Conservation (phyloP, 2,113 vertebrate species). For the Aegithalos caudatus region DNA sequence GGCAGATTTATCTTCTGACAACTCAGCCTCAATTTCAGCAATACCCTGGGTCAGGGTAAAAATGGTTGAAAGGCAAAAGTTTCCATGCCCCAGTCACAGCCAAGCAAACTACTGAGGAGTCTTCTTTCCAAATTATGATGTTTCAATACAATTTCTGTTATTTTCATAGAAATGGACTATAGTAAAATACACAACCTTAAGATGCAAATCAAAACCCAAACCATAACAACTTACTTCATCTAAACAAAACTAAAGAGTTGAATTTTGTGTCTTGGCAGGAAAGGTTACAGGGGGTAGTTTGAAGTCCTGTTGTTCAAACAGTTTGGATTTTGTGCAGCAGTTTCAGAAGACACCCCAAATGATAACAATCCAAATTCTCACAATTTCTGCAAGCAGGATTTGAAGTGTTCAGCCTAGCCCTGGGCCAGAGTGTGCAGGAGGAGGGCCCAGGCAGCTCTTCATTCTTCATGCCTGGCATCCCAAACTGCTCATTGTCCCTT, state of each 20-base stretch:
- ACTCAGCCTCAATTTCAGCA: background rate
- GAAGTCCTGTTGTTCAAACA: background rate
- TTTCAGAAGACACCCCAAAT: background rate
- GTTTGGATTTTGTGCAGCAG: background rate
- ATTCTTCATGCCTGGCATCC: background rate
- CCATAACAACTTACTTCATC: background rate
- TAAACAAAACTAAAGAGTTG: background rate
- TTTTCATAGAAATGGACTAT: background rate
- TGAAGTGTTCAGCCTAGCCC: background rate
- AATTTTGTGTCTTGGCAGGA: background rate
- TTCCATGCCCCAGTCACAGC: background rate
- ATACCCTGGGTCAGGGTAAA: background rate
- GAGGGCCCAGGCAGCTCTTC: fast-evolving
- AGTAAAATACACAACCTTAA: background rate
- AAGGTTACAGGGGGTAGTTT: background rate
- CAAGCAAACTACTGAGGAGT: background rate
- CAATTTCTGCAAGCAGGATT: background rate
- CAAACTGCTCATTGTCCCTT: background rate
- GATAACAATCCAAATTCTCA: background rate
- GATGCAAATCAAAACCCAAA: background rate
- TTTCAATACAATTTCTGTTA: background rate
- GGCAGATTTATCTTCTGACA: background rate
- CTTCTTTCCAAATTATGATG: background rate
- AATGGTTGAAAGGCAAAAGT: background rate
- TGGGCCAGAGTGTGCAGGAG: fast-evolving